Base-by-base conservation (phyloP, 2,113 vertebrate genomes). In the Pelecanus crispus region DNA sequence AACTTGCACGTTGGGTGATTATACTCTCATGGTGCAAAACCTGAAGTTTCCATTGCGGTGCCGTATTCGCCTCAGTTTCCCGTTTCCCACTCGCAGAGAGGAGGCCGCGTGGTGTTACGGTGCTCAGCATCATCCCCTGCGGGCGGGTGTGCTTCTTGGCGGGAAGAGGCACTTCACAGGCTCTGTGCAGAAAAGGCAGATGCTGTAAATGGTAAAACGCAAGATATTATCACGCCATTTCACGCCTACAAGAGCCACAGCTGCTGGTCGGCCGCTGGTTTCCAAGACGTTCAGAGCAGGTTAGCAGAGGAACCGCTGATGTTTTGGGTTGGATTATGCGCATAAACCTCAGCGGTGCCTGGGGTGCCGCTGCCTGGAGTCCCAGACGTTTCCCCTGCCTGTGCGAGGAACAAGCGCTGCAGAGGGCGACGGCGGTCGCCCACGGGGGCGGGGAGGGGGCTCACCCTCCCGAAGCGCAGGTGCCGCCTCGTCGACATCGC, bases 271-370 rank as follows among this genome's bases (percentile, higher is more conserved):
- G 73, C 36, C 52, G 67, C 38, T 9, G 10, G 8, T 31, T 52
- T 19, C 36, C 1, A 2, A 18, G 25, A 2, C 8, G 1, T 25
- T 17, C 22, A 4, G 34, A 11, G 56, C 0, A 0, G 36, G 42
- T 38, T 28, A 17, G 5, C n/a, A 15, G 56, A 14, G 73, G 17
- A 42, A 7, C 21, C 16, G 9, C 4, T 1, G 38, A 2, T 0
- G 6, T 25, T 50, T 13, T 13, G 87, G 45, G 36, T 0, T 42
- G 55, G 10, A 3, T 19, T 5, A 4, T 11, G 61, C 2, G 2
- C n/a, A 7, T 18, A 11, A 53, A 7, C 28, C 10, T 32, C 42
- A 13, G 58, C 5, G 2, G 40, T 2, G 56, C 67, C 53, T 7
- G 2, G 17, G 22, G 34, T 52, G 59, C 53, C 1, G 10, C 50